A percentile compares a stretch with the other conserved stretches of the same genome.
Conservation (phyloP, 1,140 invertebrate genomes). For the Thaumetopoea pityocampa region DNA sequence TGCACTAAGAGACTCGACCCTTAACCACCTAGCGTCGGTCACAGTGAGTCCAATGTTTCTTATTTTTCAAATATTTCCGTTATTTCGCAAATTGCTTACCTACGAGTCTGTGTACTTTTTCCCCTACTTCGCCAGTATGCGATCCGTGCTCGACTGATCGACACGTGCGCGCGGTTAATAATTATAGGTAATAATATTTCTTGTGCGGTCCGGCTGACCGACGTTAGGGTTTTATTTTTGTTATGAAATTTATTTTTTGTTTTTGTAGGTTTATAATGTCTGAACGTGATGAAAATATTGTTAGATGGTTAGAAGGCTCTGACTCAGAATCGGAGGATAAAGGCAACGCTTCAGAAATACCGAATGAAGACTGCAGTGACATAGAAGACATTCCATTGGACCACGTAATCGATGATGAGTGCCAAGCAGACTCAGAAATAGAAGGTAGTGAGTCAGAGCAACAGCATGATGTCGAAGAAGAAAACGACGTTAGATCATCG, state of each 20-base stretch:
- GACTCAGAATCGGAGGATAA: slow-evolving; percentile 16
- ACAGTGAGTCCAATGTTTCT: slow-evolving; percentile 14
- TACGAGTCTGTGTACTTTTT: slow-evolving; percentile 20
- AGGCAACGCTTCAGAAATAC: slow-evolving; percentile 18
- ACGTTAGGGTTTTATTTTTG: slow-evolving; percentile 14
- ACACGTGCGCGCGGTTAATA: slow-evolving; percentile 19
- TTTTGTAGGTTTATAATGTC: slow-evolving; percentile 24
- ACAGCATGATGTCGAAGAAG: too few species aligned
- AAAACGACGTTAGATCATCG: too few species aligned
- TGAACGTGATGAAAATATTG: slow-evolving; percentile 20
- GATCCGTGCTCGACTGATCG: slow-evolving; percentile 12
- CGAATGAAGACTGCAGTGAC: slow-evolving; percentile 25
- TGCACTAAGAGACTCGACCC: too few species aligned
- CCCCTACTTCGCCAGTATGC: slow-evolving; percentile 15
- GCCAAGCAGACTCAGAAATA: slow-evolving; percentile 6
- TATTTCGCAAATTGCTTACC: slow-evolving; percentile 9
- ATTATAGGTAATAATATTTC: slow-evolving; percentile 18
- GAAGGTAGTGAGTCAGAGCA: background rate
- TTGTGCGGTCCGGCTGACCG: slow-evolving; percentile 18
- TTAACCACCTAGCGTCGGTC: slow-evolving; percentile 20
- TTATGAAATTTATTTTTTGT: slow-evolving; percentile 12
- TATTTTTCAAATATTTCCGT: slow-evolving; percentile 24
- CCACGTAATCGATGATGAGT: slow-evolving; percentile 21
- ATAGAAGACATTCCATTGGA: slow-evolving; percentile 22
- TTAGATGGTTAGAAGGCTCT: slow-evolving; percentile 20